Percentiles rank a stretch among this genome's conserved stretches.
phyloP scores from a whole-genome alignment of 1,140 invertebrate genomes.

The Apis laboriosa region DNA sequence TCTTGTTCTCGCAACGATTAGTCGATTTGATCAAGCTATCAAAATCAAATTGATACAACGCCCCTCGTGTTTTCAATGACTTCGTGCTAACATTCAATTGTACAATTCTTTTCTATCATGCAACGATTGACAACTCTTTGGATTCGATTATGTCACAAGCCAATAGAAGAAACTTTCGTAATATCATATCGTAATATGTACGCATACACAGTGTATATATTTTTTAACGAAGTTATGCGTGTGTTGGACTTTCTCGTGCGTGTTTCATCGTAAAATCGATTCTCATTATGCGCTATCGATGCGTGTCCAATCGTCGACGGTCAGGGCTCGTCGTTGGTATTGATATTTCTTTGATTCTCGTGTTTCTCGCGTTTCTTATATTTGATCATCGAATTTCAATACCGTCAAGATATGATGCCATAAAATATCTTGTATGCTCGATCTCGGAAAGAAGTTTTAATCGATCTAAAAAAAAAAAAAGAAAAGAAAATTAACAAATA shows the following conservation, averaged over 20 bases:
- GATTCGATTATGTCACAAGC: not conserved
- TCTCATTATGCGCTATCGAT: not conserved
- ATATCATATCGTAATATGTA: not conserved
- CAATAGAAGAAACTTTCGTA: not conserved
- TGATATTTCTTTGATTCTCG: not conserved
- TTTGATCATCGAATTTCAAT: not conserved
- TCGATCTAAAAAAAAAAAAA: not conserved
- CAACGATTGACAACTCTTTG: not conserved
- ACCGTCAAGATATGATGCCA: not conserved
- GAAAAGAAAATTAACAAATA: not conserved
- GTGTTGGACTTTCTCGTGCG: not conserved
- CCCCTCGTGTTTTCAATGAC: not conserved
- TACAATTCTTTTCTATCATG: not conserved
- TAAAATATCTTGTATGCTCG: not conserved
- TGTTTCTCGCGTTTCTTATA: not conserved
- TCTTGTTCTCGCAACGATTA: not conserved
- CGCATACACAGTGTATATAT: too few relatives aligned
- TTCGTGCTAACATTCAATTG: not conserved
- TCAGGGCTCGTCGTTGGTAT: not conserved
- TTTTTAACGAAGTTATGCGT: not conserved
- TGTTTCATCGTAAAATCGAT: slow-evolving; percentile 13
- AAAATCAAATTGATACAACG: not conserved
- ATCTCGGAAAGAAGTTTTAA: not conserved
- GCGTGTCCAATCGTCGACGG: not conserved
- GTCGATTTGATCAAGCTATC: not conserved